Evolutionary conservation across 2,888 invertebrate genomes (phyloP).

Genomic region (Netelia virgata): DNA sequence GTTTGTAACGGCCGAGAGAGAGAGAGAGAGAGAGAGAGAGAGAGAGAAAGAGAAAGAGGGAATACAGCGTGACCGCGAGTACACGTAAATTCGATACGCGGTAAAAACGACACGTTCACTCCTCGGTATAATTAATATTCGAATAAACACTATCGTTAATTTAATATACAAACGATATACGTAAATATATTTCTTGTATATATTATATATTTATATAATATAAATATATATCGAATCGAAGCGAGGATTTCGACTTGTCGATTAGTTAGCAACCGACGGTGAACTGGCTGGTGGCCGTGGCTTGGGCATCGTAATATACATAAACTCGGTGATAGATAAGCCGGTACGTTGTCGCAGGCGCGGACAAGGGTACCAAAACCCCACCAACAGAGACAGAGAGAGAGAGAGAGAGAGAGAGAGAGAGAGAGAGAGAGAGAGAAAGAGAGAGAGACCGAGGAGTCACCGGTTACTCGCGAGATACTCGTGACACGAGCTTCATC

Average conservation of each 20-base stretch:
- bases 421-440: too few relatives aligned
- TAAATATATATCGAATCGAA: not conserved
- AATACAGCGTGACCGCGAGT: slow-evolving; percentile 36
- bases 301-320: slow-evolving; percentile 82
- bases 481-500: not conserved
- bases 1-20: not conserved
- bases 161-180: not conserved
- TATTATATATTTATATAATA: too few relatives aligned
- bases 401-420: too few relatives aligned
- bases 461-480: not conserved
- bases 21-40: not conserved
- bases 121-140: too few relatives aligned
- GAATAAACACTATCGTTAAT: too few relatives aligned
- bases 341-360: slow-evolving; percentile 67
- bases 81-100: not conserved
- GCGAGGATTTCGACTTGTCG: slow-evolving; percentile 76
- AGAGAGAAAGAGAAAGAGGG: not conserved
- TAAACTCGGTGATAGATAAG: slow-evolving; percentile 80
- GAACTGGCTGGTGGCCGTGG: slow-evolving; percentile 81
- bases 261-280: slow-evolving; percentile 79
- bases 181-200: not conserved
- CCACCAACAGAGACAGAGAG: slow-evolving; percentile 1
- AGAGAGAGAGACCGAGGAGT: not conserved
- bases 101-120: too few relatives aligned
- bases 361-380: slow-evolving; percentile 35